These are phyloP conservation scores for Zaprionus bogoriensis DNA, from an alignment of 2,888 invertebrate species.

Conservation along the genomic window DNA sequence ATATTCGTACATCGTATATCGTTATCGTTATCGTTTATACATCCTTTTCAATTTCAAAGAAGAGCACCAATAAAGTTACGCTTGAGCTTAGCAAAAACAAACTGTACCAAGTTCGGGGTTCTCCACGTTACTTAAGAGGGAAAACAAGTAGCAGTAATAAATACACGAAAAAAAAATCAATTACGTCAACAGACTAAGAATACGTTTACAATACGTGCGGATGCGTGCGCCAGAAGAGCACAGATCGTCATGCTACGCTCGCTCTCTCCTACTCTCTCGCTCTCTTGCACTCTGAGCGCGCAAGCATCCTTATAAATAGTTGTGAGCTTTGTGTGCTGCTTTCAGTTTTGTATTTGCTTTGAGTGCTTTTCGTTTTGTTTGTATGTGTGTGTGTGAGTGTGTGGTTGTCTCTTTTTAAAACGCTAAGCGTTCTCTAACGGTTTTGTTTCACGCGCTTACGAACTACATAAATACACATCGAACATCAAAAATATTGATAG, in stretches of 20 bases:
- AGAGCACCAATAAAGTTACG: constrained; percentile 71
- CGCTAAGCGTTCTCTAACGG: constrained; percentile 75
- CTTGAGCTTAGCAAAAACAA: constrained; percentile 57
- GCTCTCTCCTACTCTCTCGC: no score
- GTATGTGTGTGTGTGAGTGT: constrained; percentile 13
- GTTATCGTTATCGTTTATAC: constrained; percentile 2
- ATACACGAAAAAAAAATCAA: constrained; percentile 30
- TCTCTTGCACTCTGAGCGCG: no score
- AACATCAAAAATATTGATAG: constrained; percentile 75
- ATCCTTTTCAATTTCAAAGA: constrained; percentile 30
- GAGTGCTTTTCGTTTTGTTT: constrained; percentile 23
- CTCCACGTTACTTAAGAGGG: no score
- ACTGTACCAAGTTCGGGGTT: constrained; percentile 15
- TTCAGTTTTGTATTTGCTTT: constrained; percentile 25
- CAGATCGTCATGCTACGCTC: no score
- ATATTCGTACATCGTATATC: constrained; percentile 23
- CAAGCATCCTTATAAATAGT: constrained; percentile 24
- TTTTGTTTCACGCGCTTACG: constrained; percentile 63
- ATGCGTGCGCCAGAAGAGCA: constrained; percentile 9
- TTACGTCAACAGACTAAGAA: constrained; percentile 38
- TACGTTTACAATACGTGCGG: constrained; percentile 37
- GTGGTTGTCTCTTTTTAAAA: constrained; percentile 60
- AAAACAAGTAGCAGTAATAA: constrained; percentile 45
- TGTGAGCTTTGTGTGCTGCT: constrained; percentile 33
- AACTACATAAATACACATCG: constrained; percentile 76